These are phyloP conservation scores for Latrodectus elegans DNA, from an alignment of 2,888 invertebrate genomes.

Conservation along the genomic window DNA sequence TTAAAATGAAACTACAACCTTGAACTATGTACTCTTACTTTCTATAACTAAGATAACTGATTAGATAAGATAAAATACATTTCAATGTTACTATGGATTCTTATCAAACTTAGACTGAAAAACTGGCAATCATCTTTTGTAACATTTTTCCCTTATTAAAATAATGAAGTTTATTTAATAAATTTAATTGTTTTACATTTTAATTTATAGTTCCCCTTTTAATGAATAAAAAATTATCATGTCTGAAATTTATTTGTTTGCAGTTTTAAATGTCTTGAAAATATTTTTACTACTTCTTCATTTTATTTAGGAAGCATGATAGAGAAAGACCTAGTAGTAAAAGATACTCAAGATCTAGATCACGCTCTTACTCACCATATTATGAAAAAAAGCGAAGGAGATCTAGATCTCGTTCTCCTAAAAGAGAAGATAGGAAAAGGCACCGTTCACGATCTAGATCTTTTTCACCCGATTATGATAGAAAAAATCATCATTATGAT, in stretches of 20 bases:
- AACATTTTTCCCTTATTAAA: neutral
- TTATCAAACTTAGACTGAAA: too few relatives aligned
- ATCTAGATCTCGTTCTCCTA: slow-evolving; percentile 20
- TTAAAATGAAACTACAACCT: too few relatives aligned
- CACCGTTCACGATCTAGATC: slow-evolving; percentile 25
- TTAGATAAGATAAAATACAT: too few relatives aligned
- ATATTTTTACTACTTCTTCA: neutral
- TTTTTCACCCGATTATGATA: slow-evolving; percentile 6
- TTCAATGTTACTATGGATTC: too few relatives aligned
- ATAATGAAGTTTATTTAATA: too few relatives aligned
- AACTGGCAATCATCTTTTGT: too few relatives aligned
- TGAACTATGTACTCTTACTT: too few relatives aligned
- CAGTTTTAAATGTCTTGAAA: neutral
- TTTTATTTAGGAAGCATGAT: slow-evolving; percentile 2
- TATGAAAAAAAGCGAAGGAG: slow-evolving; percentile 1
- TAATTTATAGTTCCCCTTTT: neutral
- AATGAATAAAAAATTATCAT: neutral
- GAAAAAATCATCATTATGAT: slow-evolving; percentile 14
- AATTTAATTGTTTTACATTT: neutral
- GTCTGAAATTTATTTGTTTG: neutral
- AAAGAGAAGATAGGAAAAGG: slow-evolving; percentile 8
- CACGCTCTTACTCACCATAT: slow-evolving; percentile 35
- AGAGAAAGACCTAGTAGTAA: slow-evolving; percentile 8
- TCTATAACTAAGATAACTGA: too few relatives aligned
- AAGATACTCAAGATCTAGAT: slow-evolving; percentile 37